A percentile compares a stretch with the other conserved stretches of the same genome.
Conservation (phyloP, 2,113 vertebrate genomes). For the Elephas maximus region DNA sequence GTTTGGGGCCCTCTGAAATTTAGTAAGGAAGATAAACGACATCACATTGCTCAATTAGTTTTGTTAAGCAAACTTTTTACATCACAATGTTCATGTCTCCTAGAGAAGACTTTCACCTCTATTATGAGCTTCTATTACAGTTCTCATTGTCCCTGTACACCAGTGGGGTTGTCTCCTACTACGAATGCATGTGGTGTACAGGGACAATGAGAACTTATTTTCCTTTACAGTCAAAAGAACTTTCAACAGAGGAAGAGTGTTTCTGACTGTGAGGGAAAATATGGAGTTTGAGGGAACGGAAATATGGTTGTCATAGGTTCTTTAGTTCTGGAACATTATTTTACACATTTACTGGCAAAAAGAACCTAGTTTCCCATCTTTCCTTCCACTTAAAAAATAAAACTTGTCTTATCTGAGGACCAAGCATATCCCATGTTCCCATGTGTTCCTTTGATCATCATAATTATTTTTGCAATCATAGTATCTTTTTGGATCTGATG, state of each 20-base stretch:
- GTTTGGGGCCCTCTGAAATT: conserved; percentile 34
- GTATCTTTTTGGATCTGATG: background rate
- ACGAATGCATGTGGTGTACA: background rate
- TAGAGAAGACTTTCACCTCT: background rate
- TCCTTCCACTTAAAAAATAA: conserved; percentile 36
- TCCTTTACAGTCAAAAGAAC: conserved; percentile 2
- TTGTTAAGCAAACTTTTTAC: background rate
- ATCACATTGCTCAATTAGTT: background rate
- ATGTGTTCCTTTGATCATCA: background rate
- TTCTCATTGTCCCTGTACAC: no score
- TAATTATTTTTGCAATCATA: background rate
- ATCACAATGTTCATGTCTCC: background rate
- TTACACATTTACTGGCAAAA: background rate
- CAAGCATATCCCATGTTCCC: background rate
- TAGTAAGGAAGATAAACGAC: background rate
- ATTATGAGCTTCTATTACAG: background rate
- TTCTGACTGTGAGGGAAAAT: background rate
- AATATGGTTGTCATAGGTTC: background rate
- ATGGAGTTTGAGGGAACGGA: background rate
- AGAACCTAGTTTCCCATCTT: background rate
- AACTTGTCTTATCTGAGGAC: background rate
- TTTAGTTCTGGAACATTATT: conserved; percentile 30
- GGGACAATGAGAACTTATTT: conserved; percentile 27
- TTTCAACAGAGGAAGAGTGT: background rate
- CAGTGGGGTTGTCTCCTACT: background rate